Evolutionary conservation across 2,888 invertebrate genomes (phyloP).

Genomic region (Hartigia nigra): DNA sequence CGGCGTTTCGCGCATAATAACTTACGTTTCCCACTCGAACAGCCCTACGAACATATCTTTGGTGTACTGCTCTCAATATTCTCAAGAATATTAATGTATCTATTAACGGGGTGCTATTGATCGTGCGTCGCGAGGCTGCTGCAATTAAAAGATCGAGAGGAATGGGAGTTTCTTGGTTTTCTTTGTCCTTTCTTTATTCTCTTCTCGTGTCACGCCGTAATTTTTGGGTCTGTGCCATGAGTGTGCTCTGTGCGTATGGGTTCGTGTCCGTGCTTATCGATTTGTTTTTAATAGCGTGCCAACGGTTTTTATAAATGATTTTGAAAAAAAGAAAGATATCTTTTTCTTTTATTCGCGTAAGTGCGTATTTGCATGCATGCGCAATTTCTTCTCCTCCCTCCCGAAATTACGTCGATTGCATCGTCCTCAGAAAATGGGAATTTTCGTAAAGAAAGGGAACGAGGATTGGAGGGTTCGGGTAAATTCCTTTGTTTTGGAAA

Average conservation of each 20-base stretch:
- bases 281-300: background rate
- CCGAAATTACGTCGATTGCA: background rate
- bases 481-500: background rate
- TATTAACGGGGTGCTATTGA: conserved; percentile 39
- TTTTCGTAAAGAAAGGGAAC: background rate
- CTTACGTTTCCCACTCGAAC: conserved; percentile 41
- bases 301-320: background rate
- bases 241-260: background rate
- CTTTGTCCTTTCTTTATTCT: conserved; percentile 18
- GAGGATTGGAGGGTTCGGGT: background rate
- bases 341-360: background rate
- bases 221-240: background rate
- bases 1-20: conserved; percentile 32
- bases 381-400: background rate
- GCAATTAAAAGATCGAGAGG: conserved; percentile 42
- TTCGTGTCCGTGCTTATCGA: background rate
- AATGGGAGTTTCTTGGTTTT: conserved; percentile 23
- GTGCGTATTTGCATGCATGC: background rate
- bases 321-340: no score
- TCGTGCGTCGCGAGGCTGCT: conserved; percentile 63
- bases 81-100: conserved; percentile 68
- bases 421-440: background rate
- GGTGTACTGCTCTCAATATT: conserved; percentile 50
- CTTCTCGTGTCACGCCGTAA: background rate
- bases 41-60: conserved; percentile 56